Conservation (phyloP, 2,797 vertebrate genomes). For the Smutsia temminckii region DNA sequence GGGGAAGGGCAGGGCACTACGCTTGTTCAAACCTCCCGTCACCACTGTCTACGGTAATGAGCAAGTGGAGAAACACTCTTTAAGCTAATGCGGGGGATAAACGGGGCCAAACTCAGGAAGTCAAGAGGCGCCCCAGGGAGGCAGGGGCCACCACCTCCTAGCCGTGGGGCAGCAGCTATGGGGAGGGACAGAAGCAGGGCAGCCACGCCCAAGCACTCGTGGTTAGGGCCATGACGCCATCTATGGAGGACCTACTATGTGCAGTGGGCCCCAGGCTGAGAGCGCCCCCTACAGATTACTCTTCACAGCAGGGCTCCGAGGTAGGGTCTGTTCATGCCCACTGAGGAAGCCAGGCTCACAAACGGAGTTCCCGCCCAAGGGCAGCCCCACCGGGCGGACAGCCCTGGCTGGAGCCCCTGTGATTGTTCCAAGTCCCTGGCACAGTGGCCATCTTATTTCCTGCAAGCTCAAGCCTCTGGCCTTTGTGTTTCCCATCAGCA, state of each 20-base stretch:
- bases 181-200: too few species aligned
- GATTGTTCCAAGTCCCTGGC: accelerated
- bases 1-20: accelerated
- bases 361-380: background rate
- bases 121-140: background rate
- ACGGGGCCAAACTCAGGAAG: background rate
- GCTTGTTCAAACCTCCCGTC: accelerated
- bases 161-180: accelerated
- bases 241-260: accelerated
- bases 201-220: accelerated
- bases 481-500: background rate
- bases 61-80: background rate
- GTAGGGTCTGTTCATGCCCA: accelerated
- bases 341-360: background rate
- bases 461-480: background rate
- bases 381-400: background rate
- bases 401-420: background rate
- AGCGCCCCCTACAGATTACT: accelerated
- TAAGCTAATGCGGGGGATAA: accelerated
- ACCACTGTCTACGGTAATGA: accelerated
- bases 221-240: accelerated
- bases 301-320: accelerated
- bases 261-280: background rate
- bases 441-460: background rate
- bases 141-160: accelerated